Conservation (phyloP, 2,888 invertebrate species). For the Diachrysia chrysitis region DNA sequence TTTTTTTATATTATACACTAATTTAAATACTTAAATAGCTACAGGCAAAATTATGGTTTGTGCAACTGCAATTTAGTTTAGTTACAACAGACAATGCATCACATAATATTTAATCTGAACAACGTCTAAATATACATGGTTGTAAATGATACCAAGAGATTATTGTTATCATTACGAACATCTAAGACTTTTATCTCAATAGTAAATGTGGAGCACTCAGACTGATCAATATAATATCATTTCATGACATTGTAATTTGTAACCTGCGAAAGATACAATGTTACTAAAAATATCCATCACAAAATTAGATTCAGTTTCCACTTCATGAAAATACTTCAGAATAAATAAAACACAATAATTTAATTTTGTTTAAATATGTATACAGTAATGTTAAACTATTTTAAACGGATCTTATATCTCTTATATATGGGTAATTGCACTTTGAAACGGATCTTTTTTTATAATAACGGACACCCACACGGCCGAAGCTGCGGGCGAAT, state of each 20-base stretch:
- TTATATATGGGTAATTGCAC: too few relatives aligned
- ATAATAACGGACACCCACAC: too few relatives aligned
- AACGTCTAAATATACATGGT: slow-evolving; percentile 13
- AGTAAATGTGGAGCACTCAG: slow-evolving; percentile 5
- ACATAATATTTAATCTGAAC: background rate
- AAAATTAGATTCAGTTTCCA: background rate
- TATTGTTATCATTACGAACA: slow-evolving; percentile 31
- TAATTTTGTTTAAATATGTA: too few relatives aligned
- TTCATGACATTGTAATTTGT: background rate
- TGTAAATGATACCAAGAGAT: slow-evolving; percentile 31
- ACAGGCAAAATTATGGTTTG: too few relatives aligned
- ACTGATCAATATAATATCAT: background rate
- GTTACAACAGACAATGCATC: background rate
- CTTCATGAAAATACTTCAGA: background rate
- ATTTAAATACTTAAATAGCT: too few relatives aligned
- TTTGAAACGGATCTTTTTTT: too few relatives aligned
- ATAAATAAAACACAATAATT: background rate
- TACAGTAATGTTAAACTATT: too few relatives aligned
- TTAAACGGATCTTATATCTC: too few relatives aligned
- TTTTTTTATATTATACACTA: too few relatives aligned
- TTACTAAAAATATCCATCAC: background rate
- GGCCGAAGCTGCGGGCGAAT: too few relatives aligned
- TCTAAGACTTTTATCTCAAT: slow-evolving; percentile 37
- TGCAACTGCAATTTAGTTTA: too few relatives aligned
- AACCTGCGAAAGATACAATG: background rate